Conservation (phyloP, 2,113 vertebrate genomes). For the Nibea coibor region DNA sequence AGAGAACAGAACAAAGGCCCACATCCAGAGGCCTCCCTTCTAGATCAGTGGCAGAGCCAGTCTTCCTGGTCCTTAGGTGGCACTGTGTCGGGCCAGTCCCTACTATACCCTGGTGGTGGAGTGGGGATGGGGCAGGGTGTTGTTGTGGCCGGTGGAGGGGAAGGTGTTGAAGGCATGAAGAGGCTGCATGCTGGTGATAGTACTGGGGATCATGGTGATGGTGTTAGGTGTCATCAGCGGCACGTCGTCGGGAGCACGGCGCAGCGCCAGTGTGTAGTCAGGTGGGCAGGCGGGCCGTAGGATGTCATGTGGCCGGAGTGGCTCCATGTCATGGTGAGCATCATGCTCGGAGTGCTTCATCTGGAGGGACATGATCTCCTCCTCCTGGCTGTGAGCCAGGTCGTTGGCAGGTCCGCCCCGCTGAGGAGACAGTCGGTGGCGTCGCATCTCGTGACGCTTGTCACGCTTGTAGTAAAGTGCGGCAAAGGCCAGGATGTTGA, state of each 20-base stretch:
- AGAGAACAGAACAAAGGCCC: constrained; percentile 62
- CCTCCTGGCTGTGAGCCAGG: constrained; percentile 90
- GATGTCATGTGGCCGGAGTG: constrained; percentile 89
- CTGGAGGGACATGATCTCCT: constrained; percentile 94
- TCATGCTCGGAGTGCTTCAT: constrained; percentile 90
- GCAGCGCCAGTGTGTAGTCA: constrained; percentile 92
- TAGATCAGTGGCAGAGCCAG: constrained; percentile 58
- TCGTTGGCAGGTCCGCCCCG: constrained; percentile 87
- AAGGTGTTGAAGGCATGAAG: constrained; percentile 92
- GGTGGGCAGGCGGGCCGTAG: constrained; percentile 91
- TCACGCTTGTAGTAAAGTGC: constrained; percentile 96
- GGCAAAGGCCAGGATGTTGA: constrained; percentile 94
- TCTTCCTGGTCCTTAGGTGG: constrained; percentile 70
- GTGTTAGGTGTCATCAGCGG: constrained; percentile 91
- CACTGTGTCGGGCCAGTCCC: constrained; percentile 37
- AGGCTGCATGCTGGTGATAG: constrained; percentile 89
- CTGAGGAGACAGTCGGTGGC: constrained; percentile 88
- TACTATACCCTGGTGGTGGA: constrained; percentile 95
- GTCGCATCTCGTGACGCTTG: constrained; percentile 90
- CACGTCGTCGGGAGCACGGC: constrained; percentile 92
- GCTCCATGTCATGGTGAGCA: constrained; percentile 88
- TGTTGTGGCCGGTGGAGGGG: constrained; percentile 87
- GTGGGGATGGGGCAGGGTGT: constrained; percentile 93
- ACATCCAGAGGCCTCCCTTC: constrained; percentile 50
- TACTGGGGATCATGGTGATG: constrained; percentile 94